These are phyloP conservation scores for Sinocyclocheilus anophthalmus DNA, from an alignment of 2,113 vertebrate genomes.

Conservation along the genomic window DNA sequence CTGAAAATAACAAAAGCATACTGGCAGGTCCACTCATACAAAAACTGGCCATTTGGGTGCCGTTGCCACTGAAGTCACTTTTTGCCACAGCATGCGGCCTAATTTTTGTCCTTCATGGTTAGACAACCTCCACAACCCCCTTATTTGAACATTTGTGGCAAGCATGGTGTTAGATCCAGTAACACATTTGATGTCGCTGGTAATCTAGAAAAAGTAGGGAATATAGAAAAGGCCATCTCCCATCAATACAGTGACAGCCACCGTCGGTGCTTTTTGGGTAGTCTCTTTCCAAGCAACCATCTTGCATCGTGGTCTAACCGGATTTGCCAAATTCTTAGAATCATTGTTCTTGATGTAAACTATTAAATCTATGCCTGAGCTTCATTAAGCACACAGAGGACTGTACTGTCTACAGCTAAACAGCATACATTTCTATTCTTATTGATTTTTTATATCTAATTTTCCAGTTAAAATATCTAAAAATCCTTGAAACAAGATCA, in stretches of 20 bases:
- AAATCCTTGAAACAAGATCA: background rate
- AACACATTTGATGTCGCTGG: background rate
- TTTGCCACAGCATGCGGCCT: constrained; percentile 31
- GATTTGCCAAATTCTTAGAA: constrained; percentile 61
- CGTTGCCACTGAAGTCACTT: constrained; percentile 55
- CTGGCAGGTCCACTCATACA: background rate
- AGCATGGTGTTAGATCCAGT: background rate
- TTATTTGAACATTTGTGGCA: constrained; percentile 46
- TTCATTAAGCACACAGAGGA: background rate
- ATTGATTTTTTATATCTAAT: background rate
- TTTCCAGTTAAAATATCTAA: background rate
- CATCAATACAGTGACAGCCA: constrained; percentile 57
- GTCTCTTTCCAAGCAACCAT: constrained; percentile 69
- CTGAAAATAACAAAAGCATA: background rate
- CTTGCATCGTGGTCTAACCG: no score
- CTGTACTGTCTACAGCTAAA: background rate
- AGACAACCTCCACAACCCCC: constrained; percentile 41
- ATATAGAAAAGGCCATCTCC: constrained; percentile 51
- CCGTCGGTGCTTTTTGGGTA: constrained; percentile 63
- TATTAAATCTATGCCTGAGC: constrained; percentile 29
- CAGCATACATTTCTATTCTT: background rate
- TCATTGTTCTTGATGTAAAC: constrained; percentile 50
- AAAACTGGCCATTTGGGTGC: constrained; percentile 52
- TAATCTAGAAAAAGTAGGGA: constrained; percentile 55
- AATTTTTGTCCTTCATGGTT: constrained; percentile 15